Evolutionary conservation across 2,888 invertebrate genomes (phyloP).

Genomic region (Venusia cambrica): DNA sequence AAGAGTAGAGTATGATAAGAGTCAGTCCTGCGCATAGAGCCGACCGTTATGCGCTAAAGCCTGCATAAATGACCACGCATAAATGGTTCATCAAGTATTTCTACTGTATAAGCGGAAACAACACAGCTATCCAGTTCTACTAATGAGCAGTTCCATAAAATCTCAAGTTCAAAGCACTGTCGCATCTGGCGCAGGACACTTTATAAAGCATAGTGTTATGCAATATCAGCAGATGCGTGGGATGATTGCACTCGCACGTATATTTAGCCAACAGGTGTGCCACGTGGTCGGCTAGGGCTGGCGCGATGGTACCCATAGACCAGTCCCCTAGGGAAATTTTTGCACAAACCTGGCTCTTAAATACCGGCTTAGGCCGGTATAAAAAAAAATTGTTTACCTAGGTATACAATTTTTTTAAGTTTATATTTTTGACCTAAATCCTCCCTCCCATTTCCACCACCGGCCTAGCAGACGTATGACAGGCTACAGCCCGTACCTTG

Average conservation of each 20-base stretch:
- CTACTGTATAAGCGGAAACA: slow-evolving; percentile 6
- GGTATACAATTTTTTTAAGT: no score
- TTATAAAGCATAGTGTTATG: slow-evolving; percentile 64
- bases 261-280: slow-evolving; percentile 73
- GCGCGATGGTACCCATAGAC: slow-evolving; percentile 1
- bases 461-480: no score
- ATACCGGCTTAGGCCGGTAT: no score
- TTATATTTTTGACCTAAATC: no score
- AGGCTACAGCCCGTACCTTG: no score
- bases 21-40: no score
- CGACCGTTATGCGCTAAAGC: no score
- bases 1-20: no score
- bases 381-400: no score
- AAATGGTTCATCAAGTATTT: background rate
- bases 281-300: slow-evolving; percentile 65
- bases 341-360: no score
- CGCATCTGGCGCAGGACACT: slow-evolving; percentile 66
- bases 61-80: no score
- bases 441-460: no score
- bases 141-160: slow-evolving; percentile 33
- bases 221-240: slow-evolving; percentile 71
- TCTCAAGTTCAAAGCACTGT: slow-evolving; percentile 55
- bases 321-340: background rate
- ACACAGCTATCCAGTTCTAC: slow-evolving; percentile 17
- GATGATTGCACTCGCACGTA: slow-evolving; percentile 67